Evolutionary conservation across 2,888 invertebrate genomes (phyloP).

Genomic region (Metopia argyrocephala): DNA sequence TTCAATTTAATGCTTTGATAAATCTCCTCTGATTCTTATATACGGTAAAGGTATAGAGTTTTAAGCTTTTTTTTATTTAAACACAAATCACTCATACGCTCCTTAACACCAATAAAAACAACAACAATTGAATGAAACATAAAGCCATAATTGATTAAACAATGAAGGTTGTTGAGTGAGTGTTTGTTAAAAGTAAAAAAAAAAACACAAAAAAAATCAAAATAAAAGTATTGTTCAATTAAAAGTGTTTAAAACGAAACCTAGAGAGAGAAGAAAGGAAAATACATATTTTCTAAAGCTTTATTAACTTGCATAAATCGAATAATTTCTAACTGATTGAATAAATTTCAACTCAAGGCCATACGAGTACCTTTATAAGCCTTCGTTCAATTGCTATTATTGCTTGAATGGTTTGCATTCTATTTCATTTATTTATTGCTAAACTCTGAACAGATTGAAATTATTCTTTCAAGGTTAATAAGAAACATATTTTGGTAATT

Average conservation of each 20-base stretch:
- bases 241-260: neutral
- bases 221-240: no score
- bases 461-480: no score
- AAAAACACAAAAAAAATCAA: no score
- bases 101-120: conserved; percentile 31
- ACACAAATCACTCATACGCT: neutral
- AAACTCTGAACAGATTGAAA: no score
- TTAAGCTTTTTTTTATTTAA: neutral
- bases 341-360: neutral
- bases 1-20: neutral
- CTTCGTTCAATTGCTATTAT: no score
- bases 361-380: neutral
- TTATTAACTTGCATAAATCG: no score
- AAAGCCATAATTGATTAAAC: conserved; percentile 3
- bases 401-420: no score
- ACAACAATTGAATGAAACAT: conserved; percentile 4
- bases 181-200: no score
- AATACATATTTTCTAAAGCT: no score
- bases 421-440: no score
- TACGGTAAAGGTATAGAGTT: neutral
- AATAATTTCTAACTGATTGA: neutral
- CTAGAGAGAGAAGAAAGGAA: no score
- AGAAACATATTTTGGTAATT: no score
- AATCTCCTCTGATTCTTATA: neutral
- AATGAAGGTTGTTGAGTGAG: conserved; percentile 13